Percentiles rank a stretch among this genome's conserved stretches.
phyloP scores from a whole-genome alignment of 2,113 vertebrate species.

The Protomyctophum bolini region DNA sequence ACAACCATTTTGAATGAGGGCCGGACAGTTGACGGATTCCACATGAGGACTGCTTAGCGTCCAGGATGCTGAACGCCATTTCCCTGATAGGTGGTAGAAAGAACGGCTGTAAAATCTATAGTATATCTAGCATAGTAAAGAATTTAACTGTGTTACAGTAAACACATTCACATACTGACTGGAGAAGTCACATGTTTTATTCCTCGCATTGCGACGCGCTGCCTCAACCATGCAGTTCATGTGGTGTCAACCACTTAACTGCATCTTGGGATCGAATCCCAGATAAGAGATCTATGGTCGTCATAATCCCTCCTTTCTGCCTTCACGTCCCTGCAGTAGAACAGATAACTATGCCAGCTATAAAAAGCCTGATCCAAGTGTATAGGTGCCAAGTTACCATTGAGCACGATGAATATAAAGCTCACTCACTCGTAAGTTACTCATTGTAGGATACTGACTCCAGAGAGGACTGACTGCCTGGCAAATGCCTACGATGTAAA shows the following conservation, averaged over 20 bases:
- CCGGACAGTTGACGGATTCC: constrained; percentile 29
- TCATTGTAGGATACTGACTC: constrained; percentile 7
- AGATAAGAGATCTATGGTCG: no score
- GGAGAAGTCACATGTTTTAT: neutral
- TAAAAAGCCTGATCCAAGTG: neutral
- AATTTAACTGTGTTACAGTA: constrained; percentile 15
- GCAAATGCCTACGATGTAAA: constrained; percentile 5
- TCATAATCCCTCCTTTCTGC: no score
- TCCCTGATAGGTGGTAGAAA: no score
- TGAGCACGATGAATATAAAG: no score
- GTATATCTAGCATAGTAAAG: no score
- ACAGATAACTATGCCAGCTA: no score
- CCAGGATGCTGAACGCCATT: neutral
- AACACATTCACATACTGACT: constrained; percentile 12
- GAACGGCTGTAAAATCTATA: constrained; percentile 11
- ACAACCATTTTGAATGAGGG: constrained; percentile 20
- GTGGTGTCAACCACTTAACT: no score
- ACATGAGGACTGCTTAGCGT: constrained; percentile 27
- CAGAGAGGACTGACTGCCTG: constrained; percentile 3
- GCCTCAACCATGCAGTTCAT: no score
- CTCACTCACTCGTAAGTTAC: neutral
- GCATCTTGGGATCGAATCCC: no score
- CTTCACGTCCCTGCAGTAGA: no score
- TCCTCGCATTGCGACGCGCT: neutral
- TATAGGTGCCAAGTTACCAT: no score